A percentile compares a stretch with the other conserved stretches of the same genome.
Evolutionary conservation across 2,797 vertebrate genomes (phyloP).

Genomic region (Eremophila alpestris): DNA sequence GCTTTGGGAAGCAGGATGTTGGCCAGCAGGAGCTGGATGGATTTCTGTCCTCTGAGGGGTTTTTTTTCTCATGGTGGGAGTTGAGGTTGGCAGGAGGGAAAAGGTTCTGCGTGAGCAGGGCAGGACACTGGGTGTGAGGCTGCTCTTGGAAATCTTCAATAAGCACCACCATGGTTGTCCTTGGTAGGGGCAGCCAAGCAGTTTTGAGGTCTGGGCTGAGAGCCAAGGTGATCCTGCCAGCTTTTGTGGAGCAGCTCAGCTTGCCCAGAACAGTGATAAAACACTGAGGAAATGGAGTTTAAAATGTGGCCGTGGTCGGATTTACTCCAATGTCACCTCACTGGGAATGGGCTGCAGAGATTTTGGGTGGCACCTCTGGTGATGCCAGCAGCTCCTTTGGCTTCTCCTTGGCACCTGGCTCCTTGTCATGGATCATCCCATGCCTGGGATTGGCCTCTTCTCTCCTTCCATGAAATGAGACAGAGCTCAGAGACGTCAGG

Average conservation of each 20-base stretch:
- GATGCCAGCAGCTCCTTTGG: neutral
- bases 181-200: neutral
- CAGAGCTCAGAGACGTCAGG: neutral
- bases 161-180: neutral
- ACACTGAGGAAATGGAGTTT: neutral
- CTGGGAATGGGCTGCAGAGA: neutral
- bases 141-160: neutral
- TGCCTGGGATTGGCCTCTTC: accelerated
- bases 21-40: neutral
- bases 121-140: neutral
- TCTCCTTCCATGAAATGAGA: neutral
- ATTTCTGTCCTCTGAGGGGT: neutral
- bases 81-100: neutral
- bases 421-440: neutral
- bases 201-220: neutral
- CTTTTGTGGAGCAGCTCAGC: neutral
- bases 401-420: neutral
- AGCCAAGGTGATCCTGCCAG: neutral
- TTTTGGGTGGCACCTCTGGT: neutral
- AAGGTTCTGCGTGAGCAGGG: neutral
- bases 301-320: neutral
- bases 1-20: neutral
- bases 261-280: neutral
- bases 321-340: neutral
- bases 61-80: neutral